Conservation (phyloP, 1,140 invertebrate species). For the Pectinophora gossypiella region DNA sequence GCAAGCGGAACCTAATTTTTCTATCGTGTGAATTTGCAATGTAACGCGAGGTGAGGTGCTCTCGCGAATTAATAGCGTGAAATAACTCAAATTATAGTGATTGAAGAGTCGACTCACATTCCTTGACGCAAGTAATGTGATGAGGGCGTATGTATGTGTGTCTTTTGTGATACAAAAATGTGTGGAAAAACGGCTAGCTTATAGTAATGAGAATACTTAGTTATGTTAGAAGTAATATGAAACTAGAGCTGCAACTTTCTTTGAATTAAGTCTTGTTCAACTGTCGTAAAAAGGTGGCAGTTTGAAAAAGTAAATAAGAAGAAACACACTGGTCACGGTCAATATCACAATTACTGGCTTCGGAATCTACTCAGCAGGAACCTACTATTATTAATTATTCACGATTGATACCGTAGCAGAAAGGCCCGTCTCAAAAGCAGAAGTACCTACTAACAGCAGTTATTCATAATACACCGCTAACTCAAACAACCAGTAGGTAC, state of each 20-base stretch:
- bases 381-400: neutral
- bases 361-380: neutral
- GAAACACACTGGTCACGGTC: no score
- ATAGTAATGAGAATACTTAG: no score
- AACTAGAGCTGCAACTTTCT: no score
- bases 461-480: neutral
- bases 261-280: no score
- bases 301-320: no score
- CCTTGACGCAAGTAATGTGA: neutral
- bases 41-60: constrained; percentile 28
- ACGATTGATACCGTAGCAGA: neutral
- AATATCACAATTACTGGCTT: neutral
- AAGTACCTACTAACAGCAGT: neutral
- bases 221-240: no score
- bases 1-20: constrained; percentile 71
- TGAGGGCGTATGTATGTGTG: constrained; percentile 16
- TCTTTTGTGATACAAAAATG: no score
- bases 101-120: constrained; percentile 17
- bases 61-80: constrained; percentile 32
- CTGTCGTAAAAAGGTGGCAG: no score
- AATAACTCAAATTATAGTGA: constrained; percentile 39
- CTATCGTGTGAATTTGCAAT: constrained; percentile 53
- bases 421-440: neutral
- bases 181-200: no score
- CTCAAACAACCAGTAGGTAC: no score